Evolutionary conservation across 2,797 vertebrate species (phyloP).

Genomic region (Lutjanus argentimaculatus): DNA sequence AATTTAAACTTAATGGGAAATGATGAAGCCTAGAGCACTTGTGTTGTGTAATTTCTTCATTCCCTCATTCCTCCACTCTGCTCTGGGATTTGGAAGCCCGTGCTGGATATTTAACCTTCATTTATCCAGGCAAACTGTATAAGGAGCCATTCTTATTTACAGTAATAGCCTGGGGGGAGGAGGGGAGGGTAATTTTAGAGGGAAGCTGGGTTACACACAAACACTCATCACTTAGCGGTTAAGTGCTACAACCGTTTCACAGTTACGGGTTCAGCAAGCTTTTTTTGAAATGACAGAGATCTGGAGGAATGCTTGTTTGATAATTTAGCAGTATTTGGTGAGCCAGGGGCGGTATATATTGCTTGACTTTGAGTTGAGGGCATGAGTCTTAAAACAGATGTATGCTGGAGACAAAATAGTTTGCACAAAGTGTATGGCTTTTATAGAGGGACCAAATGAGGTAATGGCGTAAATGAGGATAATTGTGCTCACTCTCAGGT

Average conservation of each 20-base stretch:
- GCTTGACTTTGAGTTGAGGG: background rate
- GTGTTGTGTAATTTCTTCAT: conserved; percentile 7
- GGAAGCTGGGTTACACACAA: conserved; percentile 9
- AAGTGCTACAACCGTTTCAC: conserved; percentile 27
- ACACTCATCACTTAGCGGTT: conserved; percentile 17
- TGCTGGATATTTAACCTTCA: conserved; percentile 25
- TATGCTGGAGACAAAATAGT: background rate
- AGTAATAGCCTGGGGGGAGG: conserved; percentile 23
- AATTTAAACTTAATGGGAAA: conserved; percentile 15
- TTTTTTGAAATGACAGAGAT: conserved; percentile 11
- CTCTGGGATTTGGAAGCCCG: background rate
- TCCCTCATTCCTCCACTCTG: background rate
- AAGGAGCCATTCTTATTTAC: conserved; percentile 26
- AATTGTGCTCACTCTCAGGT: no score
- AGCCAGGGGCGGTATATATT: background rate
- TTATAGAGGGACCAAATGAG: no score
- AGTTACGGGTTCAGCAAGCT: conserved; percentile 6
- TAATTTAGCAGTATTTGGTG: conserved; percentile 4
- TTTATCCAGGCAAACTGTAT: conserved; percentile 42
- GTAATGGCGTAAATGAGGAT: no score
- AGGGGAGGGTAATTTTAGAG: conserved; percentile 5
- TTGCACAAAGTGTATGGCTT: background rate
- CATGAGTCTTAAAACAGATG: background rate
- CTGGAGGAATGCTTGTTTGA: background rate
- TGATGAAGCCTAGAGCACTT: conserved; percentile 16